These are phyloP conservation scores for Mallotus villosus DNA, from an alignment of 2,797 vertebrate genomes.

Conservation along the genomic window DNA sequence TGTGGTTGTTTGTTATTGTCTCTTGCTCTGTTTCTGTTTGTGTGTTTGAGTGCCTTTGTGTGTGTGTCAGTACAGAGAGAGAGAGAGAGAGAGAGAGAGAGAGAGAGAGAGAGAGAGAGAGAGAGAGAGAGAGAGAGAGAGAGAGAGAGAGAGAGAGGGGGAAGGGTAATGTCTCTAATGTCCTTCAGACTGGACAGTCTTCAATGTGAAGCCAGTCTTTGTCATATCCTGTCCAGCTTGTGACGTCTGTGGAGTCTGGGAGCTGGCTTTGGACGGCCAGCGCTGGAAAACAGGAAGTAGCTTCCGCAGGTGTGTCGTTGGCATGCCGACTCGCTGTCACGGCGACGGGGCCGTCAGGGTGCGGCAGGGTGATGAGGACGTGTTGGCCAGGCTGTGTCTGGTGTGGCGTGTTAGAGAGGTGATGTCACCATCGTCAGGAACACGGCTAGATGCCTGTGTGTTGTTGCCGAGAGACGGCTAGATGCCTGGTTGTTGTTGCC, in stretches of 20 bases:
- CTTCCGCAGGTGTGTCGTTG: constrained; percentile 28
- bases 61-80: constrained; percentile 38
- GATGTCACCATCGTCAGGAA: constrained; percentile 25
- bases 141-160: neutral
- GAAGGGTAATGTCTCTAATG: constrained; percentile 6
- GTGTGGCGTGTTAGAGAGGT: constrained; percentile 21
- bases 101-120: neutral
- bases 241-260: constrained; percentile 16
- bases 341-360: neutral
- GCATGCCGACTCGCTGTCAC: constrained; percentile 4
- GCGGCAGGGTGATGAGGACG: neutral
- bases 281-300: constrained; percentile 10
- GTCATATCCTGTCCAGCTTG: constrained; percentile 25
- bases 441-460: constrained; percentile 26
- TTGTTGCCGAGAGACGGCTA: too few relatives aligned
- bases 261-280: constrained; percentile 32
- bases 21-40: constrained; percentile 4
- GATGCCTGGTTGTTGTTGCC: too few relatives aligned
- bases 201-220: neutral
- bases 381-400: constrained; percentile 19
- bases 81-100: constrained; percentile 36
- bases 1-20: constrained; percentile 14
- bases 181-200: constrained; percentile 46
- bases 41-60: constrained; percentile 22
- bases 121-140: constrained; percentile 32